Percentiles rank a stretch among this genome's conserved stretches.
Evolutionary conservation across 1,140 invertebrate genomes (phyloP).

Genomic region (Riptortus pedestris): DNA sequence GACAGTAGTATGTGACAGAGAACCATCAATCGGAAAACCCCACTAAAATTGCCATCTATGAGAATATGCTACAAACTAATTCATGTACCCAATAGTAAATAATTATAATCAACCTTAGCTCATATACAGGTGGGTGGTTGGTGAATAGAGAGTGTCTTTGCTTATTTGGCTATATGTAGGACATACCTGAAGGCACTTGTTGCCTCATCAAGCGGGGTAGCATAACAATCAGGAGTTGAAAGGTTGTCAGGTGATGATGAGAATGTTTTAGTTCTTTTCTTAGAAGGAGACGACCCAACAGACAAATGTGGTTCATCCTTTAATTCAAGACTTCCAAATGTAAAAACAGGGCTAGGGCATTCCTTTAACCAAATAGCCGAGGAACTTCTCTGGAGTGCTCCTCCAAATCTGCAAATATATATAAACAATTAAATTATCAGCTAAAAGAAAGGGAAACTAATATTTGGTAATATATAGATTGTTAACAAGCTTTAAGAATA

Average conservation of each 20-base stretch:
- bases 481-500: too few relatives aligned
- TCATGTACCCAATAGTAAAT: too few relatives aligned
- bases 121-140: too few relatives aligned
- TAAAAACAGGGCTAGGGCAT: constrained; percentile 27
- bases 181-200: constrained; percentile 2
- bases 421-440: background rate
- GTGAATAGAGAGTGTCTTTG: too few relatives aligned
- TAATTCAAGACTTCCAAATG: constrained; percentile 29
- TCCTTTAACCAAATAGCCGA: constrained; percentile 28
- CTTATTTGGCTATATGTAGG: too few relatives aligned
- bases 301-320: constrained; percentile 23
- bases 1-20: too few relatives aligned
- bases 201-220: background rate
- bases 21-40: too few relatives aligned
- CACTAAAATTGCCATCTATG: too few relatives aligned
- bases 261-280: background rate
- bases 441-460: too few relatives aligned
- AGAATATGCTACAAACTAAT: too few relatives aligned
- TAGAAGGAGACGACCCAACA: background rate
- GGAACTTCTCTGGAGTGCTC: constrained; percentile 21
- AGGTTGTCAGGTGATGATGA: background rate
- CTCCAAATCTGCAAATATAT: constrained; percentile 19
- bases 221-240: background rate
- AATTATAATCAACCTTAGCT: too few relatives aligned
- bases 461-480: too few relatives aligned